Evolutionary conservation across 2,797 vertebrate species (phyloP).

Genomic region (Silurus aristotelis): DNA sequence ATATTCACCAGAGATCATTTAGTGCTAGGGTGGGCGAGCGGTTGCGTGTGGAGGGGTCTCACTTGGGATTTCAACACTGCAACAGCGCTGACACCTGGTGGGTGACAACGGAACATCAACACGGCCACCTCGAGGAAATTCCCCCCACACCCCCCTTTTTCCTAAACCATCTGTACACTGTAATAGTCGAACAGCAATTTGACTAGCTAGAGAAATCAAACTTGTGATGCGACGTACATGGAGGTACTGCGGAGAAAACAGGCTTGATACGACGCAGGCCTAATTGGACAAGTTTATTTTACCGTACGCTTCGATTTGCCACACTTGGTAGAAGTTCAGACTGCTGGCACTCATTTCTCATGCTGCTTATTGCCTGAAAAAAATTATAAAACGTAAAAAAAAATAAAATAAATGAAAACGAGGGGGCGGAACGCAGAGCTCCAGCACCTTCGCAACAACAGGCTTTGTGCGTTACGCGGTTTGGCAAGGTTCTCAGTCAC

Average conservation of each 20-base stretch:
- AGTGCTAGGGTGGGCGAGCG: conserved; percentile 42
- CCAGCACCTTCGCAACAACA: conserved; percentile 42
- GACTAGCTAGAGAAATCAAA: neutral
- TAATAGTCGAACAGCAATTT: neutral
- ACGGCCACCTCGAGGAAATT: neutral
- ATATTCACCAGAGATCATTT: conserved; percentile 67
- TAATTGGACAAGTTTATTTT: conserved; percentile 13
- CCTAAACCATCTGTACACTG: neutral
- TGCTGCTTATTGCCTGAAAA: neutral
- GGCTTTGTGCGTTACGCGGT: conserved; percentile 25
- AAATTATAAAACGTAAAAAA: neutral
- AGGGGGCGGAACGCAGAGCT: neutral
- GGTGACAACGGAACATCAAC: conserved; percentile 64
- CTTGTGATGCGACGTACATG: neutral
- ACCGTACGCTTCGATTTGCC: neutral
- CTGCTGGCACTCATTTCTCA: neutral
- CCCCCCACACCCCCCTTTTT: neutral
- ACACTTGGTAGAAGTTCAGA: neutral
- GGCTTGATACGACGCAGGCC: neutral
- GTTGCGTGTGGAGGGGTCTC: conserved; percentile 36
- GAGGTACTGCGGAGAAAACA: neutral
- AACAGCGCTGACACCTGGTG: conserved; percentile 78
- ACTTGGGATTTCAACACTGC: conserved; percentile 64
- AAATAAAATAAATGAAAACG: neutral
- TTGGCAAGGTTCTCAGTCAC: conserved; percentile 50